phyloP scores from a whole-genome alignment of 2,888 invertebrate species.

The Pristionchus maxplancki region DNA sequence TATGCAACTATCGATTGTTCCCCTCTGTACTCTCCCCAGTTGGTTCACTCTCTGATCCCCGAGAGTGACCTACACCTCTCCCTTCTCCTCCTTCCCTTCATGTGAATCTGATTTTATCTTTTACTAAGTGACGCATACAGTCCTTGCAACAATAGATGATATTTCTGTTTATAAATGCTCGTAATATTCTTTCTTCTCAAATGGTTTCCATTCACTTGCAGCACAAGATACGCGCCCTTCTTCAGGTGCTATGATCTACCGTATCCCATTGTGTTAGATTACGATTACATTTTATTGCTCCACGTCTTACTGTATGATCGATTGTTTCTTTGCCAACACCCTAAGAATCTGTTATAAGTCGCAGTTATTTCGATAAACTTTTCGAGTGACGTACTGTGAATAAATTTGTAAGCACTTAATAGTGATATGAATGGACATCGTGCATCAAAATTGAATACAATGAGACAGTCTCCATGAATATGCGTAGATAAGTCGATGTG shows the following conservation, averaged over 20 bases:
- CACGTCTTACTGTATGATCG: slow-evolving; percentile 29
- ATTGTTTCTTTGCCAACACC: slow-evolving; percentile 25
- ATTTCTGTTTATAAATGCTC: not conserved
- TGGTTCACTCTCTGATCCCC: not conserved
- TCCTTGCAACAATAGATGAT: slow-evolving; percentile 12
- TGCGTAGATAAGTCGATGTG: not conserved
- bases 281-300: slow-evolving; percentile 38
- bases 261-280: slow-evolving; percentile 47
- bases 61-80: slow-evolving; percentile 1
- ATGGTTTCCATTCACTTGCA: slow-evolving; percentile 13
- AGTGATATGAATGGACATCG: not conserved
- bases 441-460: not conserved
- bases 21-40: slow-evolving; percentile 10
- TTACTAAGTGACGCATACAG: slow-evolving; percentile 21
- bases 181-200: slow-evolving; percentile 5
- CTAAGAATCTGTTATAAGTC: slow-evolving; percentile 46
- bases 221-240: slow-evolving; percentile 30
- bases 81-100: not conserved
- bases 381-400: not conserved
- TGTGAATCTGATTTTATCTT: slow-evolving; percentile 40
- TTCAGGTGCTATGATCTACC: slow-evolving; percentile 36
- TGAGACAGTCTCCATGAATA: not conserved
- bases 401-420: not conserved
- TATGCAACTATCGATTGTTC: slow-evolving; percentile 19
- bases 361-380: slow-evolving; percentile 5